Evolutionary conservation across 2,113 vertebrate genomes (phyloP).

Genomic region (Gallinago media): DNA sequence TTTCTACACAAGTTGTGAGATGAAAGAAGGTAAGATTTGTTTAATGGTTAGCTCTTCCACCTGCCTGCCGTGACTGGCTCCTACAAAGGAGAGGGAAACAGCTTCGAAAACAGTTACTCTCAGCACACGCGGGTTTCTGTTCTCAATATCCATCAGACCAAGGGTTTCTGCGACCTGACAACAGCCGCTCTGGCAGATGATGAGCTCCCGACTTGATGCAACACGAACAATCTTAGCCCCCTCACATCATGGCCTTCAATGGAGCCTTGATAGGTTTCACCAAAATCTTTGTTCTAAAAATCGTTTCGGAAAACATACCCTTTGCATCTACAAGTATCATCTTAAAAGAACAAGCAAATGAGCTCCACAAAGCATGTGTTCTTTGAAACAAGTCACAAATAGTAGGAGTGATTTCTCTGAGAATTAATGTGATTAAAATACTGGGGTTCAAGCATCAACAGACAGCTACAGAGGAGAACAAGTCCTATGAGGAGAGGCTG

Average conservation of each 20-base stretch:
- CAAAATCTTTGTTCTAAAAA: neutral
- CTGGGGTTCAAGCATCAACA: neutral
- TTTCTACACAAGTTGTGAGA: accelerated
- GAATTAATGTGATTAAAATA: neutral
- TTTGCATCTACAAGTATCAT: neutral
- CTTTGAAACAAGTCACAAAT: neutral
- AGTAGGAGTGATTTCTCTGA: neutral
- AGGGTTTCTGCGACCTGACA: neutral
- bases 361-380: neutral
- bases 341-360: neutral
- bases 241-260: accelerated
- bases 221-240: neutral
- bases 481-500: no score
- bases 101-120: neutral
- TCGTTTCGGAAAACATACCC: neutral
- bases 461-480: neutral
- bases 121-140: neutral
- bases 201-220: neutral
- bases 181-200: neutral
- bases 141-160: neutral
- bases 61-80: neutral
- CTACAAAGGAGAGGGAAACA: neutral
- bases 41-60: neutral
- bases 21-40: neutral
- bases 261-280: neutral